phyloP scores from a whole-genome alignment of 2,888 invertebrate species.

The Drosophila nr. perissopoda region DNA sequence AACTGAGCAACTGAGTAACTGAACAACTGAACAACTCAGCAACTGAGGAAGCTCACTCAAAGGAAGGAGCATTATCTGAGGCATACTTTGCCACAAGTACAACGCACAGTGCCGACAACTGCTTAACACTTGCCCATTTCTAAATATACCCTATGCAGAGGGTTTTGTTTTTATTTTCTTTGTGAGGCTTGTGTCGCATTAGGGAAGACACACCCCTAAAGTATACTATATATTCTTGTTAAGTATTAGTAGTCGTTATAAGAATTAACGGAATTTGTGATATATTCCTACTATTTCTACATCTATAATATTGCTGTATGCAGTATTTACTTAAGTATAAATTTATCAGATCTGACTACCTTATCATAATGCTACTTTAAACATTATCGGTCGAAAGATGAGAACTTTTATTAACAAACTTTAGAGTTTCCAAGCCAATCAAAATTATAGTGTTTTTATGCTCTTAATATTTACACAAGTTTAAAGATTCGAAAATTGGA shows the following conservation, averaged over 20 bases:
- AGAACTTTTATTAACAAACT: background rate
- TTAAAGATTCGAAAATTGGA: background rate
- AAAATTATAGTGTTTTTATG: background rate
- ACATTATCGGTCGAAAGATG: background rate
- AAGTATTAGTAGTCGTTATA: background rate
- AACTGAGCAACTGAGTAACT: conserved; percentile 6
- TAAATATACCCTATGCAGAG: background rate
- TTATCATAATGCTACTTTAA: background rate
- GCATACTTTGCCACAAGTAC: conserved; percentile 43
- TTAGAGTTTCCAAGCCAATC: background rate
- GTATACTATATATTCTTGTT: background rate
- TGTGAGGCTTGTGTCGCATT: background rate
- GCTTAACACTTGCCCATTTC: conserved; percentile 67
- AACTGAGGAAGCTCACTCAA: background rate
- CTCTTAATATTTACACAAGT: background rate
- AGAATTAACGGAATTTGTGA: background rate
- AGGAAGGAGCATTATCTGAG: conserved; percentile 10
- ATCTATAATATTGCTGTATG: background rate
- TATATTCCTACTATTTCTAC: background rate
- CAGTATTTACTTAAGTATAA: background rate
- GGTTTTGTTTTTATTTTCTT: background rate
- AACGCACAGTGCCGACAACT: conserved; percentile 43
- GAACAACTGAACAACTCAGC: background rate
- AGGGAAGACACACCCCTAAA: background rate
- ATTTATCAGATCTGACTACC: background rate